phyloP scores from a whole-genome alignment of 2,888 invertebrate species.

The Diplazon laetatorius region DNA sequence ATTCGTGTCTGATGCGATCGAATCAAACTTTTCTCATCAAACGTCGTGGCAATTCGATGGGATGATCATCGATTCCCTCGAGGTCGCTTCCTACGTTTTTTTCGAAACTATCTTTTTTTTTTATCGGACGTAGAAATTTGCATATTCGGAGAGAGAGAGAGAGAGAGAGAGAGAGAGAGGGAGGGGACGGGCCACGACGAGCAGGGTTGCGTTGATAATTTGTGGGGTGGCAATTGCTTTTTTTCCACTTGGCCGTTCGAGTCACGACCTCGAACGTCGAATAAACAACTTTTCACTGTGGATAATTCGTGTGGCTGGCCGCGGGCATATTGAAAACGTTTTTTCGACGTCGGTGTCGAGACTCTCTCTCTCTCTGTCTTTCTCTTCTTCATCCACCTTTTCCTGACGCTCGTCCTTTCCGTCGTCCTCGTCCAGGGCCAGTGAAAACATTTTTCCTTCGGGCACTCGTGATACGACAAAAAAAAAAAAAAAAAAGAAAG shows the following conservation, averaged over 20 bases:
- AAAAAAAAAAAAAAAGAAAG: background rate
- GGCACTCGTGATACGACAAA: background rate
- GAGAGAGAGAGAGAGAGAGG: no score
- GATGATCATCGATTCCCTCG: conserved; percentile 2
- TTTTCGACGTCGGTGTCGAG: background rate
- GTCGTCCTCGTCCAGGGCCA: conserved; percentile 18
- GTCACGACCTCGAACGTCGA: conserved; percentile 13
- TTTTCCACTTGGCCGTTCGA: background rate
- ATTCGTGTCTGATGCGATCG: no score
- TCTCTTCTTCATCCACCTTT: background rate
- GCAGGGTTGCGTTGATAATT: conserved; percentile 10
- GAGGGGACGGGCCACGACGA: background rate
- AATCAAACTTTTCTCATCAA: conserved; percentile 1
- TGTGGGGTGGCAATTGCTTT: conserved; percentile 1
- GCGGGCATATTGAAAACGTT: conserved; percentile 32
- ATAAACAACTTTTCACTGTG: conserved; percentile 54
- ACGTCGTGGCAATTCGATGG: background rate
- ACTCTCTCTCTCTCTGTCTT: background rate
- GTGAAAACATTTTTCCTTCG: background rate
- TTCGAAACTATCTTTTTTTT: background rate
- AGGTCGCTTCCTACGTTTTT: conserved; percentile 26
- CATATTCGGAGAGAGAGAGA: no score
- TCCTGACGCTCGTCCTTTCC: background rate
- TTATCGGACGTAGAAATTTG: no score
- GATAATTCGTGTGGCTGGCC: conserved; percentile 28